Evolutionary conservation across 2,113 vertebrate genomes (phyloP), one percentile per base, ranked within the genome.

Genomic region (Sturnira hondurensis): DNA sequence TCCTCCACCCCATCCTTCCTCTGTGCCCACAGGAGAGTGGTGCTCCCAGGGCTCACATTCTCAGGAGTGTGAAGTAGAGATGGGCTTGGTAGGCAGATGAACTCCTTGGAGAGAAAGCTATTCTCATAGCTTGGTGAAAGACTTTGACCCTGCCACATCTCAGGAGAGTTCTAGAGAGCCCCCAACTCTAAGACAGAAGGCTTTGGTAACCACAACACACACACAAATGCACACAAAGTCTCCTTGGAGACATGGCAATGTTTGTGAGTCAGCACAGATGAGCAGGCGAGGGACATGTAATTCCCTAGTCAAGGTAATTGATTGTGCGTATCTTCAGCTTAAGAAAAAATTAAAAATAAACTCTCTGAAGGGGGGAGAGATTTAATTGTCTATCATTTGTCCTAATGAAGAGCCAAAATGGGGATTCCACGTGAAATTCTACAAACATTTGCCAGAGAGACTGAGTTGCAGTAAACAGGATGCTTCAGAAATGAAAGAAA

Each of bases 401-500:
- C 50, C 36, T 0, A 0, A 56, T 86, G 92, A 96, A 92, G 87
- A 97, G 63, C 52, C 80, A 81, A 54, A 95, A 96, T 94, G 54
- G 95, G 76, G 65, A 93, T 65, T 97, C 85, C 92, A 83, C 7
- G 28, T 50, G 56, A 95, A 93, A 65, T 3, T 94, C 93, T 95
- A 94, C 89, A 81, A 95, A 83, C 47, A 0, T 54, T 63, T 78
- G 14, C 19, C 31, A n/a, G 65, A 67, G 82, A 74, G 86, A 28
- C 83, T 74, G 97, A 95, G 87, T 95, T 96, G 63, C 90, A 97
- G 93, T 93, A 95, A 92, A 87, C 47, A 83, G 91, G 88, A 70
- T 71, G 88, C 96, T 97, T 95, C 95, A 78, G 70, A 94, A 97
- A 95, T 70, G 81, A 88, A 95, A 88, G 61, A 96, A 97, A 95